These are phyloP conservation scores for Conchocele bisecta DNA, from an alignment of 2,888 invertebrate genomes.

Conservation along the genomic window DNA sequence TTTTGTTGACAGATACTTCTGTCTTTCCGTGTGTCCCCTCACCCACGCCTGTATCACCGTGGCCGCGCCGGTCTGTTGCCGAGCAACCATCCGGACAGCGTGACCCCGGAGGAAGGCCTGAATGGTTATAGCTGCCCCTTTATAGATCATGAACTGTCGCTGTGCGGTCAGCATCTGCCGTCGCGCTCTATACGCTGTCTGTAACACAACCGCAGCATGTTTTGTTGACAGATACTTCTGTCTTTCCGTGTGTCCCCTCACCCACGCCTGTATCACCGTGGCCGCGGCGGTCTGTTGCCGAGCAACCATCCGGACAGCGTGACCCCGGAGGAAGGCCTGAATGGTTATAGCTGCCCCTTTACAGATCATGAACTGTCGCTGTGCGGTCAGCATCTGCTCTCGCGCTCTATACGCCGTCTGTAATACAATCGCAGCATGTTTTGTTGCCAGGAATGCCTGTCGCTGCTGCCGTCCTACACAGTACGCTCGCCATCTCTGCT, in stretches of 20 bases:
- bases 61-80: constrained; percentile 33
- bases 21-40: constrained; percentile 24
- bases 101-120: constrained; percentile 63
- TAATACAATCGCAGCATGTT: constrained; percentile 58
- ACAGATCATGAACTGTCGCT: constrained; percentile 8
- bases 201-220: constrained; percentile 36
- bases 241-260: constrained; percentile 23
- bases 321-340: constrained; percentile 48
- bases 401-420: constrained; percentile 56
- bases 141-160: constrained; percentile 32
- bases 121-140: constrained; percentile 62
- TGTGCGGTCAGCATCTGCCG: too few species aligned
- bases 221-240: constrained; percentile 17
- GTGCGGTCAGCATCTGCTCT: constrained; percentile 1
- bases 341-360: constrained; percentile 55
- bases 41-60: constrained; percentile 53
- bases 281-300: constrained; percentile 40
- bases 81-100: constrained; percentile 17
- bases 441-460: constrained; percentile 3
- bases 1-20: constrained; percentile 21
- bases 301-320: constrained; percentile 5
- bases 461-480: constrained; percentile 7
- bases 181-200: too few species aligned
- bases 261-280: constrained; percentile 41
- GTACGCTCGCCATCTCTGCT: constrained; percentile 44